Percentiles rank a stretch among this genome's conserved stretches.
phyloP scores from a whole-genome alignment of 2,113 vertebrate species.

The Pomatostomus ruficeps region DNA sequence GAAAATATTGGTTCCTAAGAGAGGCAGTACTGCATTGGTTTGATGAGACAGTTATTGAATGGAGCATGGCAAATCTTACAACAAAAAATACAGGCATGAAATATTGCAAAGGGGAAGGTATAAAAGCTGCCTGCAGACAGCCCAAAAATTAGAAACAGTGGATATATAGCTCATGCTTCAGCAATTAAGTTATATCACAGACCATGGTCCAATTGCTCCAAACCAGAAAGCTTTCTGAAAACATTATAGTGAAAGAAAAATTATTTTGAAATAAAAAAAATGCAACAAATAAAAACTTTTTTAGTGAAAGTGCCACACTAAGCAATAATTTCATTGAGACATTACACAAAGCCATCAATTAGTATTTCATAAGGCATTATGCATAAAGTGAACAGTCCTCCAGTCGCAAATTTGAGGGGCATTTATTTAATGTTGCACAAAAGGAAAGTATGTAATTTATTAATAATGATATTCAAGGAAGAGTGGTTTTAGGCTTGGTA shows the following conservation, averaged over 20 bases:
- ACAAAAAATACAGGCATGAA: neutral
- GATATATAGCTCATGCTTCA: neutral
- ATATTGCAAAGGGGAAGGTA: neutral
- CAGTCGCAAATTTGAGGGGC: neutral
- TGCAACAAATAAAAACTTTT: slow-evolving; percentile 2
- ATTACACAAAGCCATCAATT: slow-evolving; percentile 35
- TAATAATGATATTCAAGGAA: slow-evolving; percentile 5
- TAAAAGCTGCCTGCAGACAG: neutral
- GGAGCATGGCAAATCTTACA: neutral
- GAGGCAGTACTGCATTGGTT: neutral
- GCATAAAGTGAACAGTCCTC: neutral
- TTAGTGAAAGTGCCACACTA: neutral
- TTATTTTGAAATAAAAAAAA: neutral
- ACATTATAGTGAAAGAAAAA: neutral
- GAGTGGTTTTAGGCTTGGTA: neutral
- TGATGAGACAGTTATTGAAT: neutral
- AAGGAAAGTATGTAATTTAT: slow-evolving; percentile 28
- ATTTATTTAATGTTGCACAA: slow-evolving; percentile 46
- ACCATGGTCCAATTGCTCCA: slow-evolving; percentile 23
- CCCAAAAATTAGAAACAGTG: neutral
- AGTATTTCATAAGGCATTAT: slow-evolving; percentile 38
- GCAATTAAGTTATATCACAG: neutral
- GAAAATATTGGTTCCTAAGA: neutral
- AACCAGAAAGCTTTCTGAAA: slow-evolving; percentile 51
- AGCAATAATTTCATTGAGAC: slow-evolving; percentile 29